phyloP scores from a whole-genome alignment of 2,888 invertebrate species.

The Dicyrtoma fusca region DNA sequence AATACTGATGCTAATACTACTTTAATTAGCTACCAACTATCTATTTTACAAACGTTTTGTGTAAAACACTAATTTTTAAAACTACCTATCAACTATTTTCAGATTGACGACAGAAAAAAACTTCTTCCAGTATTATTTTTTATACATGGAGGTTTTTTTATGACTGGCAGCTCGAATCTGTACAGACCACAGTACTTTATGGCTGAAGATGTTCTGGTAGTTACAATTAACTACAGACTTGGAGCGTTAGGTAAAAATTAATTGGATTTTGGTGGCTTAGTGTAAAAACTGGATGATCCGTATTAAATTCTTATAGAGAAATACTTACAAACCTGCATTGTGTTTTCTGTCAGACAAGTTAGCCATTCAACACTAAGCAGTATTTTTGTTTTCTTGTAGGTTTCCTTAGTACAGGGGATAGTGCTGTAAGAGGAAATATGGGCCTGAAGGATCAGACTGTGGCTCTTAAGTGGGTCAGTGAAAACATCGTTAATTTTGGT shows the following conservation, averaged over 20 bases:
- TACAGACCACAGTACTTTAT: conserved; percentile 20
- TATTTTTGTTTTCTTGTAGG: no score
- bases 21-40: no score
- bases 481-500: conserved; percentile 9
- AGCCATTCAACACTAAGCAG: not conserved
- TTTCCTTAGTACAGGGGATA: conserved; percentile 18
- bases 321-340: no score
- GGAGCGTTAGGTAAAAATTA: conserved; percentile 13
- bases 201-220: conserved; percentile 23
- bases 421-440: conserved; percentile 15
- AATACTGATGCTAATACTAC: no score
- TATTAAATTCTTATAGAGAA: no score
- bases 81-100: no score
- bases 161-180: not conserved
- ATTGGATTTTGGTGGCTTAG: no score
- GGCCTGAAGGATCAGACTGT: conserved; percentile 21
- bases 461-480: conserved; percentile 18
- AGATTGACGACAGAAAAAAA: not conserved
- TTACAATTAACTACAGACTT: conserved; percentile 18
- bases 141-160: conserved; percentile 14
- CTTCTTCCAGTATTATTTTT: conserved; percentile 4
- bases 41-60: no score
- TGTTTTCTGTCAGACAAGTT: no score
- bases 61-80: no score
- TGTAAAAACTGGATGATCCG: no score